Conservation (phyloP, 2,113 vertebrate species). For the Pangasianodon hypophthalmus region DNA sequence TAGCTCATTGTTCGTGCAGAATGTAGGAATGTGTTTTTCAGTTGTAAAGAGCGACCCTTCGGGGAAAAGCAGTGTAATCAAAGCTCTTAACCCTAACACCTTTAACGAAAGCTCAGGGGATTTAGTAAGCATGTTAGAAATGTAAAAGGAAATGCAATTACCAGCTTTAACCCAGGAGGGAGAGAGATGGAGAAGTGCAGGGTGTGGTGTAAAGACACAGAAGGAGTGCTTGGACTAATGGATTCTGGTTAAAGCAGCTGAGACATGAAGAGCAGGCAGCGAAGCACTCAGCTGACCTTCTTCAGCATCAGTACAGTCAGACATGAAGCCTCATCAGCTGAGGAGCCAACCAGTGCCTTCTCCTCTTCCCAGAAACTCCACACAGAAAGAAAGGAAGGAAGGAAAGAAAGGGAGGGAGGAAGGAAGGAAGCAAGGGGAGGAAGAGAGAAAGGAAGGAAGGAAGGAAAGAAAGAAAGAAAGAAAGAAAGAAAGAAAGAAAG, state of each 20-base stretch:
- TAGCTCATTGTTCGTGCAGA: neutral
- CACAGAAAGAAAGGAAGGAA: neutral
- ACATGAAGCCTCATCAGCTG: neutral
- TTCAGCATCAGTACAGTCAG: neutral
- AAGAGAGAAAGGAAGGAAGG: neutral
- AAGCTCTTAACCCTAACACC: neutral
- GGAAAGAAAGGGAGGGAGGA: no score
- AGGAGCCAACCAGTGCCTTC: neutral
- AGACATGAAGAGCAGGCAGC: neutral
- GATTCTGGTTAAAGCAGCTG: no score
- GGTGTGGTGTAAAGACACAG: neutral
- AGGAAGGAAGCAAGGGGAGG: neutral
- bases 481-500: neutral
- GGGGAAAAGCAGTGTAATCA: neutral
- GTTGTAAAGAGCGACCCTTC: neutral
- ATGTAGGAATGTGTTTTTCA: neutral
- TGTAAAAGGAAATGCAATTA: conserved; percentile 10
- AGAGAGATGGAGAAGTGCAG: neutral
- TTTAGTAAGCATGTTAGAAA: neutral
- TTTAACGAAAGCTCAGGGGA: neutral
- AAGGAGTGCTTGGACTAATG: neutral
- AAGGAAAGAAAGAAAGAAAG: no score
- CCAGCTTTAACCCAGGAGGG: neutral
- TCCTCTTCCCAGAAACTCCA: neutral
- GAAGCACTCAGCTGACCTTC: neutral